Base-by-base conservation (phyloP, 2,797 vertebrate species). In the Acrocephalus scirpaceus region DNA sequence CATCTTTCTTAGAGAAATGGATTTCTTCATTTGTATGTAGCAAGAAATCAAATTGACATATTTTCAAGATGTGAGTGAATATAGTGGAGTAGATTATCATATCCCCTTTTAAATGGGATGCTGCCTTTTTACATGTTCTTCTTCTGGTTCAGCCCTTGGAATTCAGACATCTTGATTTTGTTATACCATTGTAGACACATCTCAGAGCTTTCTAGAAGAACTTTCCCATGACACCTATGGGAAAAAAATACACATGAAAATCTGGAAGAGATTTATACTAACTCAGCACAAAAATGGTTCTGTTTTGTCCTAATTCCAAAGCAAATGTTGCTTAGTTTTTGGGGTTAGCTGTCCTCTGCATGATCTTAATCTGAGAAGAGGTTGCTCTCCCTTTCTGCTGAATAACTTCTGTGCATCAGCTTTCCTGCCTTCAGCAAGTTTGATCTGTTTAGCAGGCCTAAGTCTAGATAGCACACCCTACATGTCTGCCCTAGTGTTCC, bases 401-500 rank as follows among this genome's bases (percentile, higher is more conserved):
- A 66, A 40, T 54, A 34, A 5, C 5, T 83, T 76, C 45, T n/a
- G 16, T 69, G 32, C 8, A 71, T 36, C n/a, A 57, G 2, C 34
- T 88, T 78, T 60, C 42, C 23, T 75, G n/a, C n/a, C 54, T 67
- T 64, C 23, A 69, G 34, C 32, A 69, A 0, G 0, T 70, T 64
- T 44, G 17, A 15, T 71, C 17, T 71, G 6, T 78, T 74, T 48
- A 44, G 32, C 26, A 50, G 34, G 29, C 8, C 5, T 26, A 18
- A 27, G 29, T 61, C 67, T 48, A 48, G 48, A 45, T 8, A 45
- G 23, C 29, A 36, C 44, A 73, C 13, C 19, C 23, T 30, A 4
- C 0, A 0, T 45, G 58, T 30, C 58, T 42, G n/a, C 9, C 36
- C 36, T 36, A 1, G 5, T 26, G 50, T 53, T 13, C 18, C 58